Base-by-base conservation (phyloP, 1,140 invertebrate species). In the Aplysia californica region DNA sequence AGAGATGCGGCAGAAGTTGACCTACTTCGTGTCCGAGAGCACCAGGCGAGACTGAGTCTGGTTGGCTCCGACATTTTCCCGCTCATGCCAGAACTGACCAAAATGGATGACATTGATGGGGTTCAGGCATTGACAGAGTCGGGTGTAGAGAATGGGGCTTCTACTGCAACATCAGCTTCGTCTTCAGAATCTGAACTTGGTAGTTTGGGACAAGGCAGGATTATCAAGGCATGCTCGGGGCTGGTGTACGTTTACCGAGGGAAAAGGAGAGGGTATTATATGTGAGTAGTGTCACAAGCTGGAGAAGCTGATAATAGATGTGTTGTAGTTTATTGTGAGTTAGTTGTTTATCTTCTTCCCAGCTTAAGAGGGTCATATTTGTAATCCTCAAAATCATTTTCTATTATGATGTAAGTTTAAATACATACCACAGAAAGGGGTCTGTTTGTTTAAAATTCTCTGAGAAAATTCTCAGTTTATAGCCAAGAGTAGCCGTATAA, bases 211-310 rank as follows among this genome's bases (percentile, higher is more conserved):
- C n/a, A n/a, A n/a, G n/a, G n/a, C n/a, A n/a, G n/a, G n/a, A n/a
- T n/a, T n/a, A n/a, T n/a, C n/a, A n/a, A n/a, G n/a, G 72, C 72
- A n/a, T 66, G 38, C 26, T 50, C 72, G 18, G 72, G 72, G 0
- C 38, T 75, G 15, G n/a, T 29, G 1, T 75, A 75, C 36, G 61
- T 66, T 1, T 50, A 26, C 61, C 41, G 72, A 33, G 72, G 72
- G 20, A 75, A 75, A 55, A n/a, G 15, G 20, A 18, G 33, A 29
- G 72, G 72, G 10, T 75, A 65, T 66, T 41, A 75, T 5, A 5
- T 44, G 72, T 73, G 61, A 73, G 70, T 73, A 4, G 59, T 6
- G n/a, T n/a, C n/a, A n/a, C n/a, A n/a, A n/a, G n/a, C n/a, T n/a
- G n/a, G n/a, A n/a, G n/a, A n/a, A n/a, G n/a, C n/a, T n/a, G n/a